Conservation (phyloP, 2,888 invertebrate species). For the Callyntrura guangdongensis region DNA sequence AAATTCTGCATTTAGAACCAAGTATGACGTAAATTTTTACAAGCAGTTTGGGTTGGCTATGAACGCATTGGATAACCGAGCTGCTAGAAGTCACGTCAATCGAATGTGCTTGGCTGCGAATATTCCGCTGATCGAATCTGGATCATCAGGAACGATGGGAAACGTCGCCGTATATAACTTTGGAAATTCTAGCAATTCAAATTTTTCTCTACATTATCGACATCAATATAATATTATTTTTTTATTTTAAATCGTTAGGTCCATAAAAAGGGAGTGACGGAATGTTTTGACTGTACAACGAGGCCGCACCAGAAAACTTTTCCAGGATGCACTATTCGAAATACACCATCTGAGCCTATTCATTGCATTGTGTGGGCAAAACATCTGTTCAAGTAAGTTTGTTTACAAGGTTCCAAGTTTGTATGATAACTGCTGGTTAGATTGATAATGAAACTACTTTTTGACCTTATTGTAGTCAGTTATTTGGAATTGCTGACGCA, state of each 20-base stretch:
- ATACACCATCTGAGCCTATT: conserved; percentile 99
- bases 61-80: conserved; percentile 98
- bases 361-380: conserved; percentile 99
- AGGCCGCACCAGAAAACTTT: conserved; percentile 96
- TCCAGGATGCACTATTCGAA: conserved; percentile 99
- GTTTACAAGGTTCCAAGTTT: no score
- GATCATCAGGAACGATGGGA: conserved; percentile 98
- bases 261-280: conserved; percentile 94
- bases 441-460: no score
- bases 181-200: no score
- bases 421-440: no score
- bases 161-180: conserved; percentile 91
- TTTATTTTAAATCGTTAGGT: conserved; percentile 87
- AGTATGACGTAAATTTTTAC: conserved; percentile 96
- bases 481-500: conserved; percentile 98
- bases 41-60: conserved; percentile 96
- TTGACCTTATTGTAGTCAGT: conserved; percentile 89
- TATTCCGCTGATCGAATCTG: conserved; percentile 98
- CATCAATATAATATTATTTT: no score
- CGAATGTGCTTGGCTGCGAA: conserved; percentile 98
- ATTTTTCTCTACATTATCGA: no score
- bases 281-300: conserved; percentile 98
- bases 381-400: conserved; percentile 97
- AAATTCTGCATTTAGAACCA: conserved; percentile 89
- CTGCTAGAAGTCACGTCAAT: conserved; percentile 99